Conservation (phyloP, 2,888 invertebrate genomes). For the Steinernema carpocapsae region DNA sequence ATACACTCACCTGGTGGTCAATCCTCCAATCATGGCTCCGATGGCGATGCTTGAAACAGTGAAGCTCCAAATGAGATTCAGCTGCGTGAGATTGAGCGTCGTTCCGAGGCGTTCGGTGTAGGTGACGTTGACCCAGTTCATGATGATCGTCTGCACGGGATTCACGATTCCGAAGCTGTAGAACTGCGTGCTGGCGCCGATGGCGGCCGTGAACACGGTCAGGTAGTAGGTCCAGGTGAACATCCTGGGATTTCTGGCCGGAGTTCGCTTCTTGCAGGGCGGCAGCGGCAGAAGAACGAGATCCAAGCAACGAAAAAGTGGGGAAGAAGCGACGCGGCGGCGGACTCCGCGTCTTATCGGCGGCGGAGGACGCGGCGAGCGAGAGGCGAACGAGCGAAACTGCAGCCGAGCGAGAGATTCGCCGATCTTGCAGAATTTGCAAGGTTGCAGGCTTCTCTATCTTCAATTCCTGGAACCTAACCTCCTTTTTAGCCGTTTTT, state of each 20-base stretch:
- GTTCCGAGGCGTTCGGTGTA: slow-evolving; percentile 54
- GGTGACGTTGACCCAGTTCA: slow-evolving; percentile 66
- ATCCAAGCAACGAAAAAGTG: slow-evolving; percentile 8
- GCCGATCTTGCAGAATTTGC: neutral
- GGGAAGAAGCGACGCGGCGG: neutral
- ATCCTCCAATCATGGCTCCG: slow-evolving; percentile 64
- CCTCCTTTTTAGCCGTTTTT: too few relatives aligned
- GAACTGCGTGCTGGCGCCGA: slow-evolving; percentile 68
- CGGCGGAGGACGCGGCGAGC: slow-evolving; percentile 15
- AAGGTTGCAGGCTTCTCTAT: too few relatives aligned
- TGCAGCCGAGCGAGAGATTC: neutral
- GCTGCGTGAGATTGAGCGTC: slow-evolving; percentile 37
- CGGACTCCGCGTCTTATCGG: slow-evolving; percentile 6
- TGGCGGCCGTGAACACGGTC: slow-evolving; percentile 58
- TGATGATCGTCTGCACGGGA: slow-evolving; percentile 61
- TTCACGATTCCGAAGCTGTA: slow-evolving; percentile 66
- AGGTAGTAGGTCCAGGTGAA: slow-evolving; percentile 53
- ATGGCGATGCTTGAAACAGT: slow-evolving; percentile 69
- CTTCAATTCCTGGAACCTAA: too few relatives aligned
- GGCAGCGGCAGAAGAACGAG: neutral
- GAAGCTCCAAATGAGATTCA: slow-evolving; percentile 70
- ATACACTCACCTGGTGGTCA: slow-evolving; percentile 66
- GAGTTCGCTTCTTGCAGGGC: neutral
- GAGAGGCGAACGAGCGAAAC: neutral
- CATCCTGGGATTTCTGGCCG: slow-evolving; percentile 36